Percentiles rank a stretch among this genome's conserved stretches.
These are phyloP conservation scores for Fulica atra DNA, from an alignment of 2,113 vertebrate species.

Conservation along the genomic window DNA sequence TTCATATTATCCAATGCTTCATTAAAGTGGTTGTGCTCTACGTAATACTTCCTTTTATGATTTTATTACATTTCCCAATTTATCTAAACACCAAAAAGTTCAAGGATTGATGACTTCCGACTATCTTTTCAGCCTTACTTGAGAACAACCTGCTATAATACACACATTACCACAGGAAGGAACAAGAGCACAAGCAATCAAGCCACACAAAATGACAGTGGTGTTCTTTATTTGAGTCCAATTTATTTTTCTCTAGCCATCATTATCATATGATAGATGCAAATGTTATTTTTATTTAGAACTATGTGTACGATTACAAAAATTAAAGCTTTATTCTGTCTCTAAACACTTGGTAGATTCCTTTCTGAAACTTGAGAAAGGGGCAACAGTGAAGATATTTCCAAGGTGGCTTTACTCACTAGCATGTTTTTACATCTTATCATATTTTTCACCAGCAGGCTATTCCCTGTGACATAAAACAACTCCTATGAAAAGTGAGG, in stretches of 20 bases:
- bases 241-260: not conserved
- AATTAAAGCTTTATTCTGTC: not conserved
- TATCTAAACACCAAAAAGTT: not conserved
- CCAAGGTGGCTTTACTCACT: accelerated
- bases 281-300: not conserved
- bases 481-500: not conserved
- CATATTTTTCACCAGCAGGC: not conserved
- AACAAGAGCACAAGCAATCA: not conserved
- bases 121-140: not conserved
- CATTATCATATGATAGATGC: accelerated
- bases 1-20: not conserved
- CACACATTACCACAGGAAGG: not conserved
- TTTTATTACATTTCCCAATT: not conserved
- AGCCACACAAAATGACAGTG: not conserved
- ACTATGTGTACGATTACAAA: not conserved
- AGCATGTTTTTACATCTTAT: not conserved
- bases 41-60: not conserved
- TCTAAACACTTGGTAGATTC: not conserved
- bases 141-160: not conserved
- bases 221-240: not conserved
- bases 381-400: not conserved
- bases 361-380: not conserved
- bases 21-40: not conserved
- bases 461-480: not conserved
- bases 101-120: not conserved